Conservation (phyloP, 2,113 vertebrate genomes). For the Nibea coibor region DNA sequence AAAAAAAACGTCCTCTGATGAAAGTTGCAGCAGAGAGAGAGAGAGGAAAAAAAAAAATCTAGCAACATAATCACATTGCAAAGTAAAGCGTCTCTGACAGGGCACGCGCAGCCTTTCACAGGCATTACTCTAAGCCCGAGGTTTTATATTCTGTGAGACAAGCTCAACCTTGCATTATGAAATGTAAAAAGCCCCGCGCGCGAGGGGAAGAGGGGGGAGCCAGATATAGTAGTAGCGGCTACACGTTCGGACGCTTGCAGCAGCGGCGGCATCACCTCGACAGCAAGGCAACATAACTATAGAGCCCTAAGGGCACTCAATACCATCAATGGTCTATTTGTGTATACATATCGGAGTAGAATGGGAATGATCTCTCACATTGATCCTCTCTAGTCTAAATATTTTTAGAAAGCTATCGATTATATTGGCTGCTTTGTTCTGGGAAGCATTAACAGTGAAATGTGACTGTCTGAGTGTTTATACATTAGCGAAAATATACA, state of each 20-base stretch:
- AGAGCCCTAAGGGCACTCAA: slow-evolving; percentile 69
- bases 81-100: slow-evolving; percentile 62
- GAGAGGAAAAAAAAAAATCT: slow-evolving; percentile 37
- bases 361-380: slow-evolving; percentile 80
- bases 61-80: slow-evolving; percentile 58
- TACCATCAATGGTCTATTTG: slow-evolving; percentile 82
- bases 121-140: slow-evolving; percentile 70
- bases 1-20: slow-evolving; percentile 32
- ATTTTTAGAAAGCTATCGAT: slow-evolving; percentile 85
- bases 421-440: slow-evolving; percentile 78
- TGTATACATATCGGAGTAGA: slow-evolving; percentile 75
- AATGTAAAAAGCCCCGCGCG: slow-evolving; percentile 64
- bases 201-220: slow-evolving; percentile 27
- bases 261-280: slow-evolving; percentile 36
- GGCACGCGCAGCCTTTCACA: slow-evolving; percentile 56
- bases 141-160: slow-evolving; percentile 67
- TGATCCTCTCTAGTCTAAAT: slow-evolving; percentile 80
- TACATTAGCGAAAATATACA: slow-evolving; percentile 50
- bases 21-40: slow-evolving; percentile 32
- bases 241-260: slow-evolving; percentile 19
- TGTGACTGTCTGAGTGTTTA: slow-evolving; percentile 52
- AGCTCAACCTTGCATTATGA: slow-evolving; percentile 75
- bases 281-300: slow-evolving; percentile 56
- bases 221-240: slow-evolving; percentile 58
- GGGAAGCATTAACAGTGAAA: slow-evolving; percentile 78